phyloP scores from a whole-genome alignment of 2,888 invertebrate genomes.

The Nasonovia ribisnigri region DNA sequence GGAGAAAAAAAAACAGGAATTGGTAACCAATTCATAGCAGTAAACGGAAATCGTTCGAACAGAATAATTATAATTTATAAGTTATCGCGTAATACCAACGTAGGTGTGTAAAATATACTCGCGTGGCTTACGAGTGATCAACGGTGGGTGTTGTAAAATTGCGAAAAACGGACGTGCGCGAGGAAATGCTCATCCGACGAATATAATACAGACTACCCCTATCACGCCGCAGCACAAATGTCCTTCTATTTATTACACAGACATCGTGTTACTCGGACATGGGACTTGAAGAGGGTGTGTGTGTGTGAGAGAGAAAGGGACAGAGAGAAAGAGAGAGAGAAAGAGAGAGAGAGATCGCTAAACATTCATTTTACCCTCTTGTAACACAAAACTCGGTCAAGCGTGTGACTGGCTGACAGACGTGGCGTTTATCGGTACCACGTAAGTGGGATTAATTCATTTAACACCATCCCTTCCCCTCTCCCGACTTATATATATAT shows the following conservation, averaged over 20 bases:
- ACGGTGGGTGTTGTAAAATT: neutral
- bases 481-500: neutral
- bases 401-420: neutral
- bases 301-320: no score
- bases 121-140: neutral
- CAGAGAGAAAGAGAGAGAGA: no score
- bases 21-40: neutral
- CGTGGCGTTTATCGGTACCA: slow-evolving; percentile 25
- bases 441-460: slow-evolving; percentile 26
- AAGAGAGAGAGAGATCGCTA: neutral
- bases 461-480: neutral
- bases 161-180: neutral
- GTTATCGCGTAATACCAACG: neutral
- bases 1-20: neutral
- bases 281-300: neutral
- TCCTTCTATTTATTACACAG: neutral
- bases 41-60: neutral
- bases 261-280: neutral
- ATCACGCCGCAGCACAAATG: neutral
- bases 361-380: slow-evolving; percentile 1
- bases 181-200: neutral
- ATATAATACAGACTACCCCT: neutral
- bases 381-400: neutral
- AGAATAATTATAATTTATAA: neutral
- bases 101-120: neutral